Percentiles rank a stretch among this genome's conserved stretches.
These are phyloP conservation scores for Ahaetulla prasina DNA, from an alignment of 2,113 vertebrate species.

Conservation along the genomic window DNA sequence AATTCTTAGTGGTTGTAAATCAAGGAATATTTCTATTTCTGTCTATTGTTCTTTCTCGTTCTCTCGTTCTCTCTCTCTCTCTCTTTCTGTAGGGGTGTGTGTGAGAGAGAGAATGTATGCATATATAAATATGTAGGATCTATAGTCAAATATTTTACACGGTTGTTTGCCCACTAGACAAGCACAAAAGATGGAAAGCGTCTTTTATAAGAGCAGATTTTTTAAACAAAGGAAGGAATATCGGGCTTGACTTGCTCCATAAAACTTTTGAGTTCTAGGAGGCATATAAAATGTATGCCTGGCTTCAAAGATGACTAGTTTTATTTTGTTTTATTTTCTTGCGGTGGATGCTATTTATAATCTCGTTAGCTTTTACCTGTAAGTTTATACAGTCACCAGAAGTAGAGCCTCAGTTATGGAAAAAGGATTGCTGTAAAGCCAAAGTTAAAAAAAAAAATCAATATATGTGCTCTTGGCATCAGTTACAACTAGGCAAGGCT, in stretches of 20 bases:
- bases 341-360: neutral
- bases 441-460: neutral
- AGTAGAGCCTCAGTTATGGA: neutral
- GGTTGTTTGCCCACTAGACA: neutral
- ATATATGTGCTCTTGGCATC: neutral
- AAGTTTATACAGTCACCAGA: neutral
- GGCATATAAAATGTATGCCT: neutral
- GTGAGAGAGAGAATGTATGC: neutral
- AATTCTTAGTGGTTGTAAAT: neutral
- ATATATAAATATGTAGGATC: neutral
- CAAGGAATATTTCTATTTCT: neutral
- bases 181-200: neutral
- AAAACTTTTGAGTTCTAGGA: neutral
- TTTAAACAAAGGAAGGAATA: neutral
- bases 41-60: neutral
- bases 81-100: neutral
- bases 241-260: neutral
- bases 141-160: neutral
- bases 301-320: neutral
- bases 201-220: neutral
- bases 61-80: neutral
- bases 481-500: neutral
- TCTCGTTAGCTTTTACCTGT: neutral
- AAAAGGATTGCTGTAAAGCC: neutral
- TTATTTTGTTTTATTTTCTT: neutral